Evolutionary conservation across 1,140 invertebrate species (phyloP), one percentile per base, ranked within the genome.

Genomic region (Micrasema longulum): DNA sequence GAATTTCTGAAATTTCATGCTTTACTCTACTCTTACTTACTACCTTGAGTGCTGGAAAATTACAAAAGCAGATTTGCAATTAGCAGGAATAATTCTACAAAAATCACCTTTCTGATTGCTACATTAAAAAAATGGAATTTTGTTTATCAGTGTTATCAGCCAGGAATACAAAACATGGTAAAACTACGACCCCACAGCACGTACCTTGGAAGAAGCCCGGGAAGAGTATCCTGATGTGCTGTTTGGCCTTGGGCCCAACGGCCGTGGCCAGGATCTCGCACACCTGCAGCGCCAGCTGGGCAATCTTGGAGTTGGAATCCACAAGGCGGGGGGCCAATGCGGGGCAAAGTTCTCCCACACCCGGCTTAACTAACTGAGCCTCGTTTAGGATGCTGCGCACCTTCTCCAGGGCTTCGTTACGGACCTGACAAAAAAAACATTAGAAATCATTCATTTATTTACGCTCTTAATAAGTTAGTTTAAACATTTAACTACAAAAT

Each of bases 281-380:
- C 62, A 97, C 91, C 41, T 89, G 89, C 16, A 97, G 82, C 0
- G 95, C 89, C 18, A 90, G 90, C 76, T 93, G 92, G 1, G 94
- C 93, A 74, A 98, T 89, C 81, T 95, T 97, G 31, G 93, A 95
- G 83, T 98, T 98, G 26, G 94, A 95, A 79, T 98, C 97, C 0
- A 90, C 83, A 2, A 97, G 83, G 20, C 96, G 86, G 1, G 88
- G 86, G 5, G 90, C 89, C 16, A 98, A 80, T 2, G 91, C 91
- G 67, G 91, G 89, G 0, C 94, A 93, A 6, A 97, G 82, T 77
- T 96, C 93, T 0, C 95, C 95, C 20, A 98, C 87, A 55, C 90
- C 91, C 0, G 92, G 84, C 75, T 93, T 94, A 57, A 97, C 94
- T 36, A 92, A 90, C 74, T 93, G 91, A 0, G 91, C 89, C 52